These are phyloP conservation scores for Cryptotermes secundus DNA, from an alignment of 1,140 invertebrate species.

Conservation along the genomic window DNA sequence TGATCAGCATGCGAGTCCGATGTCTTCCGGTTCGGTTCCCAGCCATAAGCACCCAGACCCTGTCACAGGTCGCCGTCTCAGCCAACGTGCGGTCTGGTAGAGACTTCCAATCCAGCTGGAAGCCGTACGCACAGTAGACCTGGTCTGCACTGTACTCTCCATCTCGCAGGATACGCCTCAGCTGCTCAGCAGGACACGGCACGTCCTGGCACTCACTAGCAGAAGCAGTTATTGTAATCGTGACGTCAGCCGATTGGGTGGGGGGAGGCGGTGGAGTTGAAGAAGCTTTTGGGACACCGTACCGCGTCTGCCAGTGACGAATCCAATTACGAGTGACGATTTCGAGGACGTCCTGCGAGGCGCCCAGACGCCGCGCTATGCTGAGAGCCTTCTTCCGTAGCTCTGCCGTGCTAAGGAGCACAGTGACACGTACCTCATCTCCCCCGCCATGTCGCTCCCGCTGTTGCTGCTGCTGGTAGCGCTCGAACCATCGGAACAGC, in stretches of 20 bases:
- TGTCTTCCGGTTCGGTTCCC: constrained; percentile 53
- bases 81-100: constrained; percentile 46
- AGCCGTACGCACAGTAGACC: constrained; percentile 52
- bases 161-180: background rate
- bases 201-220: background rate
- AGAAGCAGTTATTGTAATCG: background rate
- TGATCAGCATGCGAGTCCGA: constrained; percentile 52
- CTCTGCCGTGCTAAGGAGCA: constrained; percentile 28
- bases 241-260: constrained; percentile 23
- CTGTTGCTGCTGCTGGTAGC: constrained; percentile 30
- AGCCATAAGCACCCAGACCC: constrained; percentile 54
- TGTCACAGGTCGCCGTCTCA: constrained; percentile 39
- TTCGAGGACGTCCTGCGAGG: background rate
- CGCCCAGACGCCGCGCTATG: constrained; percentile 38
- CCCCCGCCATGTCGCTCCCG: background rate
- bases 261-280: constrained; percentile 28
- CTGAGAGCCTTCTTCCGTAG: constrained; percentile 38
- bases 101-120: constrained; percentile 52
- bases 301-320: constrained; percentile 36
- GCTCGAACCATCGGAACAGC: constrained; percentile 42
- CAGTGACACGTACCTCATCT: background rate
- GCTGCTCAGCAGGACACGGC: constrained; percentile 40
- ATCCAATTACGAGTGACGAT: constrained; percentile 36
- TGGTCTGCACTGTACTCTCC: constrained; percentile 48
- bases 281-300: constrained; percentile 33